Base-by-base conservation (phyloP, 2,888 invertebrate genomes). In the Thera obeliscata region DNA sequence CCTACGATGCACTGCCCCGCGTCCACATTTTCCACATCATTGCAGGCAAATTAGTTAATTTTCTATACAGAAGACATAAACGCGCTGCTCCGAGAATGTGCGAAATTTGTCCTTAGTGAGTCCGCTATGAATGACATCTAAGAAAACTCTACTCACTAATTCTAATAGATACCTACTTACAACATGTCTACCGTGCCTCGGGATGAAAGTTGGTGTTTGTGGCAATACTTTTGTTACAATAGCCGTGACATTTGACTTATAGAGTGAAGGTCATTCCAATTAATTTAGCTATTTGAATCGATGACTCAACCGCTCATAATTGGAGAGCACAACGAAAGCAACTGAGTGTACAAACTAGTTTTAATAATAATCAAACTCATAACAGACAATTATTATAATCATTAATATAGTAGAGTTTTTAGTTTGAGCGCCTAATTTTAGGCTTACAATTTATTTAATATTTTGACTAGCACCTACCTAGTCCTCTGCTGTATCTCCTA, bases 181-280 rank as follows among this genome's bases (percentile, higher is more conserved):
- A 7, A 7, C 7, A 8, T 7, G 43, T 43, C 43, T 43, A 43
- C 43, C 43, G 7, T 43, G 8, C 43, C 43, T 43, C 2, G 43
- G 8, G 5, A 6, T 43, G 7, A 38, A n/a, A 1, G 38, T 6
- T 43, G 35, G 38, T 55, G n/a, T 36, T 9, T 22, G 8, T 50
- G 2, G 8, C 22, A 50, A 50, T 50, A 46, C 7, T 46, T 2
- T 4, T 22, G 22, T 4, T n/a, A 56, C 0, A 2, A 9, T 12
- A 35, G 7, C 46, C 22, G 4, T 62, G 48, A 49, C 56, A 38
- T 56, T 56, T 56, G 49, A 54, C 48, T 48, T 50, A 56, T 41
- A 49, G 56, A 6, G 46, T 38, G 49, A 56, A 57, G 63, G 63
- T 57, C 63, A 63, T 46, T n/a, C 57, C 56, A 56, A 56, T 63